Base-by-base conservation (phyloP, 2,113 vertebrate genomes). In the Ictalurus punctatus region DNA sequence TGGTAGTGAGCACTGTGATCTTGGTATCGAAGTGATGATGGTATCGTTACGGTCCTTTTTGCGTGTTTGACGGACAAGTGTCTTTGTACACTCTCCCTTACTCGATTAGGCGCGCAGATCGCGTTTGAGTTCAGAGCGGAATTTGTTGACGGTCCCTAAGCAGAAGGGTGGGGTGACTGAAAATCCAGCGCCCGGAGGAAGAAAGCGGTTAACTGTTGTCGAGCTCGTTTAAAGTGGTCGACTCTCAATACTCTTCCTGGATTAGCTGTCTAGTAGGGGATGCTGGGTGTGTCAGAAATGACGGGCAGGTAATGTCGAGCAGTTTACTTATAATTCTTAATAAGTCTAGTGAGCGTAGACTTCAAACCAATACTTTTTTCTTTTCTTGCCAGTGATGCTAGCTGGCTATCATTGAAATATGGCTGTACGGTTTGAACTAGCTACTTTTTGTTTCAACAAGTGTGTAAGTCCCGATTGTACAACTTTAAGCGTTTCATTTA, bases 261-360 rank as follows among this genome's bases (percentile, higher is more conserved):
- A 44, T 85, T 61, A 83, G 59, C 17, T 40, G 80, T 78, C 6
- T 74, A 1, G 82, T 82, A 90, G 92, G 93, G 84, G 93, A 96
- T 96, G 95, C 93, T 96, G 91, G 95, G 93, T 9, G 94, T 96
- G 44, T 90, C 94, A 48, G 95, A 93, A 61, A 95, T 95, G 95
- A 93, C 95, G 93, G 95, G 95, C 94, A 96, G 95, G 95, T 96
- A 87, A 88, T 0, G n/a, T 14, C 52, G 21, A 37, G 30, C 27
- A 17, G n/a, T 63, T 37, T 37, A 63, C 23, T 69, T 59, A n/a
- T 37, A 12, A 54, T 52, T 6, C 13, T 30, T 4, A 58, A 1
- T n/a, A 44, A 65, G 37, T 84, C 59, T 37, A 23, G 0, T 63
- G 12, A 63, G 73, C 19, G 14, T 56, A 37, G n/a, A 12, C 27